phyloP scores from a whole-genome alignment of 2,797 vertebrate species.

The Sebastes matsubarae region DNA sequence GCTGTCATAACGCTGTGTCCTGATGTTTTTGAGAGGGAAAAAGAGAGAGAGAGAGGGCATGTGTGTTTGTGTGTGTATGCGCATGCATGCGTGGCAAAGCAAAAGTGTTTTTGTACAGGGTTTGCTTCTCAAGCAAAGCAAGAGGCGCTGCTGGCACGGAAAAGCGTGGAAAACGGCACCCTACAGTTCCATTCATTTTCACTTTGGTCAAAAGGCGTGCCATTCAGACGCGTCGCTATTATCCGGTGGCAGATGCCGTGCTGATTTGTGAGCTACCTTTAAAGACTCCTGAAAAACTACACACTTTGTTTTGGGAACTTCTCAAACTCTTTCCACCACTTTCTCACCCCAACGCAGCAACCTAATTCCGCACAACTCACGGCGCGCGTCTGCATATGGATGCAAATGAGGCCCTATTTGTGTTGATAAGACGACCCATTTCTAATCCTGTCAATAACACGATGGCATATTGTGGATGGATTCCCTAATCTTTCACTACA shows the following conservation, averaged over 20 bases:
- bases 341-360: constrained; percentile 8
- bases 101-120: neutral
- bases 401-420: constrained; percentile 48
- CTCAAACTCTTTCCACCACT: constrained; percentile 10
- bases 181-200: constrained; percentile 44
- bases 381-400: constrained; percentile 23
- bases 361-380: constrained; percentile 30
- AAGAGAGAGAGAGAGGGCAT: neutral
- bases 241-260: constrained; percentile 13
- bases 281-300: constrained; percentile 7
- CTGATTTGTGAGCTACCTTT: constrained; percentile 20
- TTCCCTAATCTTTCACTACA: constrained; percentile 58
- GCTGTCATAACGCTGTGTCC: constrained; percentile 59
- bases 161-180: constrained; percentile 30
- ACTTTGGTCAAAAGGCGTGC: constrained; percentile 34
- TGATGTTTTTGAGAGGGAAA: constrained; percentile 50
- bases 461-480: constrained; percentile 45
- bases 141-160: neutral
- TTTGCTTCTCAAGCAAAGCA: constrained; percentile 7
- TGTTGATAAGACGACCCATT: constrained; percentile 49
- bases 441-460: constrained; percentile 66
- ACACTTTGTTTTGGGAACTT: constrained; percentile 31
- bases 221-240: constrained; percentile 24
- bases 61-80: neutral
- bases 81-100: neutral